Conservation (phyloP, 2,888 invertebrate genomes). For the Nebria salina region DNA sequence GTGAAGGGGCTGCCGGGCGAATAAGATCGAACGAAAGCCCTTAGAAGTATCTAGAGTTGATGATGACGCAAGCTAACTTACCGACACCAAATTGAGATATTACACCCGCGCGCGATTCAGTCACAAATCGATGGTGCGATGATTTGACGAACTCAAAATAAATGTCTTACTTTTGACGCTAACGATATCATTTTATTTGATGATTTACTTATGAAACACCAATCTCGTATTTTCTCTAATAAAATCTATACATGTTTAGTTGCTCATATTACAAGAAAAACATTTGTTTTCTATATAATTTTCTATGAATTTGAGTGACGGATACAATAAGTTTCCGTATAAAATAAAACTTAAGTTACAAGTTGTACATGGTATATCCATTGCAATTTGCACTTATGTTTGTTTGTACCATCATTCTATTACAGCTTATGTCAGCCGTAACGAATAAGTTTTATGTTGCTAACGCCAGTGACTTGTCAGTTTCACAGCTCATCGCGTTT, state of each 20-base stretch:
- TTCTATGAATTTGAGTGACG: no score
- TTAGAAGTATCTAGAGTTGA: constrained; percentile 18
- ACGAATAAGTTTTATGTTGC: constrained; percentile 20
- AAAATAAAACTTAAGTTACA: neutral
- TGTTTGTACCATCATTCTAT: constrained; percentile 9
- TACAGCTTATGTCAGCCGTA: constrained; percentile 14
- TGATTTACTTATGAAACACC: neutral
- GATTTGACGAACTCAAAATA: neutral
- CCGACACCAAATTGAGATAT: constrained; percentile 44
- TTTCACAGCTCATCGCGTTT: constrained; percentile 23
- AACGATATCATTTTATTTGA: neutral
- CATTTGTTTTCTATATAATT: no score
- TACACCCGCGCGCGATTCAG: constrained; percentile 29
- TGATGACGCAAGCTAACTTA: constrained; percentile 39
- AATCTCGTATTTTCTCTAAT: no score
- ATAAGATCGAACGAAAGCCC: constrained; percentile 2
- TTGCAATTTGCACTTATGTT: neutral
- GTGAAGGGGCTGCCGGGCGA: constrained; percentile 35
- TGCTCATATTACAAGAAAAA: no score
- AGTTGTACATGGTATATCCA: neutral
- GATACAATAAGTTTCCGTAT: neutral
- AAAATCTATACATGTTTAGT: no score
- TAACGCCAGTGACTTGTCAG: constrained; percentile 34
- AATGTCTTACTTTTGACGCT: neutral
- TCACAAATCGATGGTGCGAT: constrained; percentile 35